phyloP scores from a whole-genome alignment of 2,888 invertebrate genomes.

The Euzophera pinguis region DNA sequence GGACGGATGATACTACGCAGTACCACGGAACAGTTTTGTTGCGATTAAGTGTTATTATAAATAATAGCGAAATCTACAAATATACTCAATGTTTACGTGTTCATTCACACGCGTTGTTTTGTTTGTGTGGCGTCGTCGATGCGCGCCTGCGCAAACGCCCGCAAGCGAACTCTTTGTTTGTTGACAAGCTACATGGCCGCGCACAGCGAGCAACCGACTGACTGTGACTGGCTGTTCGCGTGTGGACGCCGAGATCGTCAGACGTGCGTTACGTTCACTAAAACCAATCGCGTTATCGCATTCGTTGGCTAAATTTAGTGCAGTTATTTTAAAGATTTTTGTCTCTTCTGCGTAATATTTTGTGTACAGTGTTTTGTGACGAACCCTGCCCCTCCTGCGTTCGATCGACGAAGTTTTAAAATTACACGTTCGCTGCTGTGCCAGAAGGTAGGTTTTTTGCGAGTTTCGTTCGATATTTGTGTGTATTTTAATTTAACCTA shows the following conservation, averaged over 20 bases:
- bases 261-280: constrained; percentile 38
- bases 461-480: constrained; percentile 30
- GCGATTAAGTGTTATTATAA: constrained; percentile 25
- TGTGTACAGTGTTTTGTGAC: constrained; percentile 51
- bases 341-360: constrained; percentile 49
- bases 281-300: constrained; percentile 51
- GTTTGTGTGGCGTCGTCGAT: constrained; percentile 53
- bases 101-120: constrained; percentile 60
- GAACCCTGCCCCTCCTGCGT: constrained; percentile 34
- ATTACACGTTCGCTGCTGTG: constrained; percentile 58
- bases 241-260: constrained; percentile 45
- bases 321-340: constrained; percentile 47
- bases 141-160: constrained; percentile 55
- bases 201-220: constrained; percentile 27
- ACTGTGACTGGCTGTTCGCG: constrained; percentile 38
- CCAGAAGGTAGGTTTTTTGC: constrained; percentile 61
- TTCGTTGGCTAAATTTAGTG: constrained; percentile 65
- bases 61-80: constrained; percentile 31
- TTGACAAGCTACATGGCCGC: constrained; percentile 63
- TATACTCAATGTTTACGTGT: constrained; percentile 60
- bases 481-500: constrained; percentile 31
- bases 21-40: constrained; percentile 17
- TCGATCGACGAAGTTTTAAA: constrained; percentile 47
- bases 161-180: constrained; percentile 73
- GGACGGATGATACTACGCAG: constrained; percentile 15